These are phyloP conservation scores for Lagenorhynchus albirostris DNA, from an alignment of 2,113 vertebrate genomes.

Conservation along the genomic window DNA sequence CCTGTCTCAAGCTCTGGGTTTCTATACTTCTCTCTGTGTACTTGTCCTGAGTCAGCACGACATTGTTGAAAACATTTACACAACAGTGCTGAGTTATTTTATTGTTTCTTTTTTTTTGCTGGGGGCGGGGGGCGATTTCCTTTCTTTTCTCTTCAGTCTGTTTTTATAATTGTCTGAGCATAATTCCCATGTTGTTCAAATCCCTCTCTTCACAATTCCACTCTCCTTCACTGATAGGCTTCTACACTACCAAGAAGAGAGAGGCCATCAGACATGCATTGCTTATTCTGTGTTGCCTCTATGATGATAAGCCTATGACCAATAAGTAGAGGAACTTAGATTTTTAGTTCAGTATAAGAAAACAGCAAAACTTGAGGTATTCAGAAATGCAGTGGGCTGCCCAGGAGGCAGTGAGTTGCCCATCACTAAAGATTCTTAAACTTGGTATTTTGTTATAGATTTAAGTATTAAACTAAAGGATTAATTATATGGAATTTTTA, in stretches of 20 bases:
- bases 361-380: not conserved
- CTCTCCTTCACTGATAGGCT: not conserved
- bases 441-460: not conserved
- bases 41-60: not conserved
- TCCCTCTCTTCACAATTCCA: not conserved
- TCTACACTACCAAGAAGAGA: not conserved
- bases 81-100: not conserved
- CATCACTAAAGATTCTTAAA: not conserved
- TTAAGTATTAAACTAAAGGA: not conserved
- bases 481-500: not conserved
- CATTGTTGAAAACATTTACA: not conserved
- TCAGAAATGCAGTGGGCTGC: not conserved
- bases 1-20: not conserved
- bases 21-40: not conserved
- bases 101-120: not conserved
- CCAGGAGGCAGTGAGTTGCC: not conserved
- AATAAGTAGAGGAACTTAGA: not conserved
- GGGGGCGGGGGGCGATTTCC: rapidly evolving
- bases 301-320: not conserved
- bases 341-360: not conserved
- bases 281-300: not conserved
- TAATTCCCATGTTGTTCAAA: not conserved
- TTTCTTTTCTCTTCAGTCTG: not conserved
- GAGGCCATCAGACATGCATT: not conserved
- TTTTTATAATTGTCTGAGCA: not conserved